Percentiles rank a stretch among this genome's conserved stretches.
Conservation (phyloP, 2,797 vertebrate species). For the Rhadinocentrus ornatus region DNA sequence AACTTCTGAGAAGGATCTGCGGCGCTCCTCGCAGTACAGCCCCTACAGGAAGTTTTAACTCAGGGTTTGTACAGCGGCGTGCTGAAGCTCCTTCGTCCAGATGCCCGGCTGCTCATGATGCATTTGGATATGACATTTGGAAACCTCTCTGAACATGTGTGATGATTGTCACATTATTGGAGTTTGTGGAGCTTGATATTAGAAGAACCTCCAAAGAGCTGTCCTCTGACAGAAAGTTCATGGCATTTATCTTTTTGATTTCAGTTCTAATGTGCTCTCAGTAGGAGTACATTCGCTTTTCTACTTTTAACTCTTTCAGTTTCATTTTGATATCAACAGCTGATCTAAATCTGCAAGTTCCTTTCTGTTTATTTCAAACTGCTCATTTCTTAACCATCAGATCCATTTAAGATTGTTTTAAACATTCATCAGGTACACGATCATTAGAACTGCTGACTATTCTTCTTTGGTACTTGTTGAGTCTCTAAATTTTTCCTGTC, state of each 20-base stretch:
- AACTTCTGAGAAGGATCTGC: constrained; percentile 83
- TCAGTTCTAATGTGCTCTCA: background rate
- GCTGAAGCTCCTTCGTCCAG: constrained; percentile 1
- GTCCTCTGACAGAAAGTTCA: background rate
- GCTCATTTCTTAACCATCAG: background rate
- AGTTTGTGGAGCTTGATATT: constrained; percentile 2
- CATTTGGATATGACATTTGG: background rate
- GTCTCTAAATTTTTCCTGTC: background rate
- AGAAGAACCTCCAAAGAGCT: constrained; percentile 24
- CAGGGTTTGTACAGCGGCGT: too few relatives aligned
- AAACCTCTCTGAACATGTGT: background rate
- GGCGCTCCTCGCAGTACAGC: background rate
- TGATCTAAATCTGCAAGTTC: background rate
- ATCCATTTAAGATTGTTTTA: background rate
- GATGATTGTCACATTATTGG: background rate
- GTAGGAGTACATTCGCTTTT: background rate
- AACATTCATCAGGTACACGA: constrained; percentile 29
- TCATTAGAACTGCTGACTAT: constrained; percentile 7
- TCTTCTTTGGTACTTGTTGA: constrained; percentile 25
- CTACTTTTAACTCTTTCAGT: background rate
- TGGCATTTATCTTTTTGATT: background rate
- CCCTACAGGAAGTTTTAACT: background rate
- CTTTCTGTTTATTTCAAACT: background rate
- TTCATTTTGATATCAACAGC: constrained; percentile 1
- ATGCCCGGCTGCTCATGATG: background rate